Base-by-base conservation (phyloP, 2,797 vertebrate species). In the Acanthornis magna region DNA sequence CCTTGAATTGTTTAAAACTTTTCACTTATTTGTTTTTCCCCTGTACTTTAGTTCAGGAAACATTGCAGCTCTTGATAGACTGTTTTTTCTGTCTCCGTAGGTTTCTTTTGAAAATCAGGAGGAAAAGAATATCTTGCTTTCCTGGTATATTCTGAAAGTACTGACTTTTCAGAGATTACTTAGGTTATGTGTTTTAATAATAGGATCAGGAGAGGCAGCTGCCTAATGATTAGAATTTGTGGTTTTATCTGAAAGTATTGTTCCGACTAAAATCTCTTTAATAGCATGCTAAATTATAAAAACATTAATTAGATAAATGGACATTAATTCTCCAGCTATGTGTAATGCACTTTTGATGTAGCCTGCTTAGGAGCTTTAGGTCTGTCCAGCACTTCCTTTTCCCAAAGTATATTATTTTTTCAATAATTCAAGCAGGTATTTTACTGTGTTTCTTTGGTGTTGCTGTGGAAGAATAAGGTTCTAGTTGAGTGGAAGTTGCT, bases 241-340 rank as follows among this genome's bases (percentile, higher is more conserved):
- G 51, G 91, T 58, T 97, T 96, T 96, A 93, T 95, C 95, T 94
- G 92, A 71, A 96, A 95, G 76, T 58, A 68, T 90, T 85, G 21
- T 91, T 93, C 85, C 89, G 76, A 77, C 95, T 53, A 51, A 97
- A 97, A 95, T 95, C 89, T 95, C 88, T 87, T 87, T 76, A 95
- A 95, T 82, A 97, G 70, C 87, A 96, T 86, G 73, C 50, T 98
- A 94, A 97, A 97, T 96, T 96, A 96, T 93, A 90, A 95, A 98
- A 98, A 94, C 96, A 97, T 97, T 97, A 97, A 97, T 98, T 97
- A 96, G 92, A 87, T 92, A 98, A 97, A 96, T 94, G 66, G 32
- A 95, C 61, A 60, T 84, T 97, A 97, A 97, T 97, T 90, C 92
- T 94, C 50, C 63, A 95, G 91, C 78, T 95, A 83, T 82, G 40